These are phyloP conservation scores for Nemopilema nomurai DNA, from an alignment of 30 jellyfish, hydroid and myxozoan species.

Conservation along the genomic window DNA sequence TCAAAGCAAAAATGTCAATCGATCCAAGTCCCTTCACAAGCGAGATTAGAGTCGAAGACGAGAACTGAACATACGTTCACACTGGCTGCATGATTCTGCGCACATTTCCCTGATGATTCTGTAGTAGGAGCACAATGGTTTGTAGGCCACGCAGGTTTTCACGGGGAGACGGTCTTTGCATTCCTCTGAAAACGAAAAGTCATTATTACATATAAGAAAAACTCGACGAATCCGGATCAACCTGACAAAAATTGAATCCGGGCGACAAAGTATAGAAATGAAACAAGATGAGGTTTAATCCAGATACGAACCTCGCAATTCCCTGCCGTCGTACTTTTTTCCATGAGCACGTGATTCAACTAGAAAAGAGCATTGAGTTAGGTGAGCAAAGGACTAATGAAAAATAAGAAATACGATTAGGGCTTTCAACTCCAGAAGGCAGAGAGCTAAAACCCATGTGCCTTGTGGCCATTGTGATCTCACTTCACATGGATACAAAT, in stretches of 20 bases:
- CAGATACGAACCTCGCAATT: slow-evolving; percentile 48
- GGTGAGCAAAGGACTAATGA: too few relatives aligned
- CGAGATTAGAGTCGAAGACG: not conserved
- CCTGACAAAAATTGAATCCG: too few relatives aligned
- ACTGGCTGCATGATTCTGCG: slow-evolving; percentile 55
- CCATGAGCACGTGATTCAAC: slow-evolving; percentile 72
- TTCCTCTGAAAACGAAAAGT: not conserved
- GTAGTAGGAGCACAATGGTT: slow-evolving; percentile 52
- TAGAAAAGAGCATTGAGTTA: slow-evolving; percentile 14
- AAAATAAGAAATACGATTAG: too few relatives aligned
- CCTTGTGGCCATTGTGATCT: not conserved
- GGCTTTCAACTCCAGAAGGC: not conserved
- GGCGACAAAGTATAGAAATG: too few relatives aligned
- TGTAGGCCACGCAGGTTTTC: slow-evolving; percentile 36
- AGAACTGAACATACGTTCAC: slow-evolving; percentile 40
- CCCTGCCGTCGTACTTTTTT: slow-evolving; percentile 61
- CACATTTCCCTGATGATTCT: slow-evolving; percentile 56
- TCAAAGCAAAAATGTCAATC: too few relatives aligned
- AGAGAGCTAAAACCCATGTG: not conserved
- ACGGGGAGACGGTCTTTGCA: slow-evolving; percentile 55
- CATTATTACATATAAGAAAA: not conserved
- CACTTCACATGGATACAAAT: not conserved
- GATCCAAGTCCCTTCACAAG: not conserved
- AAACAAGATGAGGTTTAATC: too few relatives aligned
- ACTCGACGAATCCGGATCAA: too few relatives aligned